Evolutionary conservation across 2,113 vertebrate species (phyloP), one percentile per base, ranked within the genome.

Genomic region (Grallaria varia): DNA sequence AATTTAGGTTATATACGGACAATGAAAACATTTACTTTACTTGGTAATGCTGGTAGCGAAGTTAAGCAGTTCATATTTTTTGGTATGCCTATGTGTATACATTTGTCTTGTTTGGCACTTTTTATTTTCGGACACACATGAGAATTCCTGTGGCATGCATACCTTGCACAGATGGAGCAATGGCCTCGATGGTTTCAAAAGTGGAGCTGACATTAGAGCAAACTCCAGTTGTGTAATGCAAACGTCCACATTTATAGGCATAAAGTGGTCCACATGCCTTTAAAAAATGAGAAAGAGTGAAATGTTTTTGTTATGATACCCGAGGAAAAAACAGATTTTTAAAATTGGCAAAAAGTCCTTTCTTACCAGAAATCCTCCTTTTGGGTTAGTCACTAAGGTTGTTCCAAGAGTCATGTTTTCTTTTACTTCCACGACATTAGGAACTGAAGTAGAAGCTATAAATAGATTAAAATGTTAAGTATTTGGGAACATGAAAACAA

Each of bases 371-470:
- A 99, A 99, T 31, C 99, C 99, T 97, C 99, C 99, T 10, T 97
- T 98, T 89, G 99, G 99, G 98, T 99, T 99, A 95, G 99, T 98
- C 87, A 99, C 98, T 97, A 99, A 98, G 62, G 99, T 99, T 87
- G 98, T 98, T 98, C 99, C 99, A 98, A 99, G 99, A 47, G 99
- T 99, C 99, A 99, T 99, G 97, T 99, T 99, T 97, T 99, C 99
- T 94, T 99, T 99, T 94, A 99, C 98, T 98, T 99, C 99, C 22
- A 97, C 96, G 28, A 99, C 96, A 27, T 99, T 98, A 88, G 99
- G 98, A 97, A 99, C 98, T 55, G 99, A 99, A 90, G 98, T 99
- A 96, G 95, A 55, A 58, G 91, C 98, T 98, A 97, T 93, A 98
- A 98, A 97, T 87, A 97, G 93, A 98, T 94, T 56, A 95, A 93